Evolutionary conservation across 1,140 invertebrate species (phyloP).

Genomic region (Hestina assimilis): DNA sequence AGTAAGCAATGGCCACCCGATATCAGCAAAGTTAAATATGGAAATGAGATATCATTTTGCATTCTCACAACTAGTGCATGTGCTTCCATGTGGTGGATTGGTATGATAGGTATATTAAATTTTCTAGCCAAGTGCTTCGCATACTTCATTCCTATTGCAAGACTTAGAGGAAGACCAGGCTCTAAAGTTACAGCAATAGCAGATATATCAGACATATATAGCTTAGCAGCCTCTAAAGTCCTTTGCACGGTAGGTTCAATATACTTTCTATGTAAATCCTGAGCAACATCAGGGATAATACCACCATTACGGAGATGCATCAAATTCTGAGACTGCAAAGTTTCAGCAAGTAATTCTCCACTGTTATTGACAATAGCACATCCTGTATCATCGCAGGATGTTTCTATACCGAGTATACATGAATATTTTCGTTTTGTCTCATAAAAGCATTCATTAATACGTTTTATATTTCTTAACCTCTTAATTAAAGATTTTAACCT

Average conservation of each 20-base stretch:
- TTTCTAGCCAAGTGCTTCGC: conserved; percentile 87
- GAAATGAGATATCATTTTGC: conserved; percentile 85
- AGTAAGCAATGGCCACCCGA: conserved; percentile 96
- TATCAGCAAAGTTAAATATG: conserved; percentile 92
- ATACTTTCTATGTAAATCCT: conserved; percentile 87
- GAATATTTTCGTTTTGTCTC: conserved; percentile 9
- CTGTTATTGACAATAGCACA: conserved; percentile 89
- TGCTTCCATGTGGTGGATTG: conserved; percentile 99
- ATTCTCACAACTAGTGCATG: conserved; percentile 94
- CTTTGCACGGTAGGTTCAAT: conserved; percentile 87
- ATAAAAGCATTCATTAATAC: not conserved
- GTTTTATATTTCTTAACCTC: not conserved
- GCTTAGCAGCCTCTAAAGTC: conserved; percentile 83
- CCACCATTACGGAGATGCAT: conserved; percentile 92
- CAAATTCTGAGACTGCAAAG: conserved; percentile 86
- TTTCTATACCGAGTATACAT: conserved; percentile 92
- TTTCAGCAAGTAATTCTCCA: conserved; percentile 88
- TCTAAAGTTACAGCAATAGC: conserved; percentile 94
- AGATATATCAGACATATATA: conserved; percentile 85
- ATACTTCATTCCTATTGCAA: conserved; percentile 91
- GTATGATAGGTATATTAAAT: conserved; percentile 92
- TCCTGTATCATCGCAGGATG: conserved; percentile 98
- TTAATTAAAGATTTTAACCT: not conserved
- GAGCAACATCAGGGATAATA: conserved; percentile 93
- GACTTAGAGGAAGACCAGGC: conserved; percentile 90